Conservation (phyloP, 2,113 vertebrate genomes). For the Lasiurus cinereus region DNA sequence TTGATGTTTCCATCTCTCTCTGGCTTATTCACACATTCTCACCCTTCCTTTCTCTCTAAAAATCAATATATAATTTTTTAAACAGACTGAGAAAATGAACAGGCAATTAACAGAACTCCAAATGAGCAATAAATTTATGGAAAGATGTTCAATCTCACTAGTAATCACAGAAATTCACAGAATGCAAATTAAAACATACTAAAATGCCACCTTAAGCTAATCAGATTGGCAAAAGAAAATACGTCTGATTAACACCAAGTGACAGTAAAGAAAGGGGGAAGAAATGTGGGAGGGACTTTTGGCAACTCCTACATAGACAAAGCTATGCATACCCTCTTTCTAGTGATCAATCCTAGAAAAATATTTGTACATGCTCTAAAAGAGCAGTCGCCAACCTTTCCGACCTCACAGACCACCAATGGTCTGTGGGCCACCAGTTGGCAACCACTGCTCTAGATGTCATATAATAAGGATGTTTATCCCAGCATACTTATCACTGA, state of each 20-base stretch:
- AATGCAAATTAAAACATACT: slow-evolving; percentile 35
- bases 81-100: slow-evolving; percentile 21
- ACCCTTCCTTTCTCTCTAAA: no score
- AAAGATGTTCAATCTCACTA: not conserved
- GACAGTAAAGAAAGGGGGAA: not conserved
- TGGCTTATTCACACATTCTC: no score
- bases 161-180: slow-evolving; percentile 40
- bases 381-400: no score
- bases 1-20: no score
- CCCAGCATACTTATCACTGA: not conserved
- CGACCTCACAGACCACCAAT: no score
- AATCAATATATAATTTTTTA: not conserved
- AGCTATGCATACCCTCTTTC: not conserved
- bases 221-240: not conserved
- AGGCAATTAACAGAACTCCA: not conserved
- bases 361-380: not conserved
- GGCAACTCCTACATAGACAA: not conserved
- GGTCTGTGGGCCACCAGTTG: no score
- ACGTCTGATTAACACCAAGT: not conserved
- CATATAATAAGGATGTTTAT: not conserved
- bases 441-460: not conserved
- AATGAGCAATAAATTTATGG: not conserved
- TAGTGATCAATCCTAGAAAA: not conserved
- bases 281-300: not conserved
- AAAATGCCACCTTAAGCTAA: not conserved